Conservation (phyloP, 2,797 vertebrate genomes). For the Sebastes elongatus region DNA sequence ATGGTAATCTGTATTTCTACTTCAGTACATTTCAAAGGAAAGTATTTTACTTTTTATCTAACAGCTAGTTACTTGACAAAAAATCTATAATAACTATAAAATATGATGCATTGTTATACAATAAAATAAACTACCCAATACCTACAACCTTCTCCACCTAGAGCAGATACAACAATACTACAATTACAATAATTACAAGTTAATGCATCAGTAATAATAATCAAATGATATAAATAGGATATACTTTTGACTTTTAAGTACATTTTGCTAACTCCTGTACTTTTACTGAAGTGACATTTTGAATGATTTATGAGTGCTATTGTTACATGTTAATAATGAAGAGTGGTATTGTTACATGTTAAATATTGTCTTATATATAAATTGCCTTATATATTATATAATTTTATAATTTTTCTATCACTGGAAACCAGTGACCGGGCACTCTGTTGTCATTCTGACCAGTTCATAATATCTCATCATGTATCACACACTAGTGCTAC, state of each 20-base stretch:
- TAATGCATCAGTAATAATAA: neutral
- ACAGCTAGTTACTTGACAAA: neutral
- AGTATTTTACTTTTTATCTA: neutral
- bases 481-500: neutral
- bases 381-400: neutral
- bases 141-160: neutral
- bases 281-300: neutral
- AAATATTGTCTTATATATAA: no score
- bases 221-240: neutral
- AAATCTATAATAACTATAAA: neutral
- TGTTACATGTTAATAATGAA: no score
- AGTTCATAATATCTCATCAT: neutral
- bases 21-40: neutral
- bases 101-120: neutral
- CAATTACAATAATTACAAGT: neutral
- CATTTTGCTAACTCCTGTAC: neutral
- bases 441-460: neutral
- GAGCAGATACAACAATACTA: neutral
- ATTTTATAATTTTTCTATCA: neutral
- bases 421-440: no score
- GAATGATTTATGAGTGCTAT: no score
- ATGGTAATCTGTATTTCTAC: neutral
- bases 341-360: no score
- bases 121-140: neutral
- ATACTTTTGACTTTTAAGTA: neutral